Evolutionary conservation across 2,797 vertebrate genomes (phyloP).

Genomic region (Falco biarmicus): DNA sequence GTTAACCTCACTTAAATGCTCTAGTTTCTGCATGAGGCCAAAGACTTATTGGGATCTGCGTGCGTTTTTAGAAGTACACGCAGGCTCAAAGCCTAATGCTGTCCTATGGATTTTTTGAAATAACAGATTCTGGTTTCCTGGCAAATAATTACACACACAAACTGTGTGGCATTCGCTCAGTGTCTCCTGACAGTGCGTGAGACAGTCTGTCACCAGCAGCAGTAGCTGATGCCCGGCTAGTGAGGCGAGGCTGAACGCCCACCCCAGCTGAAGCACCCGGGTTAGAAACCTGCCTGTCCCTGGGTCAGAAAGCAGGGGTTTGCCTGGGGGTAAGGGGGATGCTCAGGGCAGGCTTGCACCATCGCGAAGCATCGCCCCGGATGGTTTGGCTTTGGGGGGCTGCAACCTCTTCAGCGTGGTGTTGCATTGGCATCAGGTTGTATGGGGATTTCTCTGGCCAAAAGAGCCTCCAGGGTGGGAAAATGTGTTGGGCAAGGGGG

Average conservation of each 20-base stretch:
- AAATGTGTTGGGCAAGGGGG: background rate
- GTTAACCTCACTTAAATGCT: background rate
- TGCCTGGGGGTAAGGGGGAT: background rate
- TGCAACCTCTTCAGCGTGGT: background rate
- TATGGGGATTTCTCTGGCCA: background rate
- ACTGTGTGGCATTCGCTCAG: background rate
- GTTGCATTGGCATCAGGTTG: rapidly evolving
- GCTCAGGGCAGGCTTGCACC: background rate
- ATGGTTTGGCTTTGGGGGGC: background rate
- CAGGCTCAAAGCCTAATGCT: background rate
- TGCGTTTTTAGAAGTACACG: background rate
- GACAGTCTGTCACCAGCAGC: conserved; percentile 23
- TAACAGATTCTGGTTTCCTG: background rate
- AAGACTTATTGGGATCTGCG: background rate
- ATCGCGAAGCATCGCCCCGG: background rate
- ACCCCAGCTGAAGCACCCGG: background rate
- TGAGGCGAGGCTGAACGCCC: background rate
- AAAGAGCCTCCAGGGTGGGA: background rate
- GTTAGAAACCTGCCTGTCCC: background rate
- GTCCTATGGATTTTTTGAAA: background rate
- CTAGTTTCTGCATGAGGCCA: background rate
- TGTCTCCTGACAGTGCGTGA: background rate
- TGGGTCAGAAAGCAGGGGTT: background rate
- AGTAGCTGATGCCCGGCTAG: background rate
- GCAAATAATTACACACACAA: background rate